Base-by-base conservation (phyloP, 2,797 vertebrate genomes). In the Lepus townsendii region DNA sequence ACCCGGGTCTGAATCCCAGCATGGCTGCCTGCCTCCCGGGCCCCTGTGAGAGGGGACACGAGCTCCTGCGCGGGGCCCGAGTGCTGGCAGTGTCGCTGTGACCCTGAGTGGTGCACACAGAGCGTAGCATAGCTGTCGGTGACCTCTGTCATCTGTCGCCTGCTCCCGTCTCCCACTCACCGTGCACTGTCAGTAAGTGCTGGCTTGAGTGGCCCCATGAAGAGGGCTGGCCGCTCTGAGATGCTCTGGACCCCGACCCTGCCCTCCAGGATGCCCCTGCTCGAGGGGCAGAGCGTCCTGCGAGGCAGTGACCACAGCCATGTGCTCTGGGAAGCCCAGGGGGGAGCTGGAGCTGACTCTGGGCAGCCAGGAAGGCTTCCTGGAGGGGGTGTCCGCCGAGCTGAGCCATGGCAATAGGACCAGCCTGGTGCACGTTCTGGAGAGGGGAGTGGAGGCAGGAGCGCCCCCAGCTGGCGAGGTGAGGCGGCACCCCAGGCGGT, bases 11-110 rank as follows among this genome's bases (percentile, higher is more conserved):
- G 3, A 4, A 47, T 13, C 71, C 87, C 24, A 30, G 80, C 0
- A 2, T 0, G 0, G 82, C 42, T 47, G 42, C 42, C 8, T 1
- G 42, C 42, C 42, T 9, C 42, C 42, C 42, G 42, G 42, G 42
- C 42, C 42, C 42, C 9, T 17, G 20, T 30, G 3, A 27, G 2
- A 11, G 79, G 62, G 22, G 17, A 7, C 7, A 4, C 42, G 0
- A 12, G 9, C 35, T 63, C n/a, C 52, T 16, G 14, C 32, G 0
- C 3, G 0, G 0, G 3, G 27, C 42, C 42, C 42, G 8, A 47
- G 42, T 1, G 9, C 42, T 47, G 76, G 4, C 3, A 32, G 50
- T 26, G 76, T 57, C 42, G 38, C 22, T 0, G 5, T 42, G 60
- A 10, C 63, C 26, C 2, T 35, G 19, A 52, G 27, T 5, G 38